phyloP scores from a whole-genome alignment of 2,797 vertebrate species.

The Pangasius macronema region DNA sequence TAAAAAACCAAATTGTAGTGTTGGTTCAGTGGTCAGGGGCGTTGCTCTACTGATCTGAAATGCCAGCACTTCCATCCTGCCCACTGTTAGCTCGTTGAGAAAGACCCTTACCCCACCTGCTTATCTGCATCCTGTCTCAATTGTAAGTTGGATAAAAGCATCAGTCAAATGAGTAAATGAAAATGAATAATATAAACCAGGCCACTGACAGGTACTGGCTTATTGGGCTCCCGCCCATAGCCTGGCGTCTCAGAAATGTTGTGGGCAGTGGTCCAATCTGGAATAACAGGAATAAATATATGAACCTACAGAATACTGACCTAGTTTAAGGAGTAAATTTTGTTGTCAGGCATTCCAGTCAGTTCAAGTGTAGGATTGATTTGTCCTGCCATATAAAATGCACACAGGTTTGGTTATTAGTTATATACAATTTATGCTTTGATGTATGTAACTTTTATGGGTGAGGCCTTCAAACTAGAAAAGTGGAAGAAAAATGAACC shows the following conservation, averaged over 20 bases:
- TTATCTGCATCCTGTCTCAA: not conserved
- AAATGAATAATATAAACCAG: not conserved
- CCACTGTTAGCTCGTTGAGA: not conserved
- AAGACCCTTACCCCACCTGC: not conserved
- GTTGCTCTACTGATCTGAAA: not conserved
- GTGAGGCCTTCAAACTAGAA: slow-evolving; percentile 8
- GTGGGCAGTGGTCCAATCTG: not conserved
- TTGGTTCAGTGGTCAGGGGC: not conserved
- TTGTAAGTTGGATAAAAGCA: not conserved
- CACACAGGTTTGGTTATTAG: not conserved
- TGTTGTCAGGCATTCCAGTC: not conserved
- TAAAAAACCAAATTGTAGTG: not conserved
- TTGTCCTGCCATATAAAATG: not conserved
- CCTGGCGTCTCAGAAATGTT: not conserved
- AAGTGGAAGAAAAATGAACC: not conserved
- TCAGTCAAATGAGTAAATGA: not conserved
- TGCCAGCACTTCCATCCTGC: not conserved
- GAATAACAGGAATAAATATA: not conserved
- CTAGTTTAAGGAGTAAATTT: not conserved
- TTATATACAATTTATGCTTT: not conserved
- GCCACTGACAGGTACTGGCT: not conserved
- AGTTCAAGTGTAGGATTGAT: not conserved
- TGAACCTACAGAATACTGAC: not conserved
- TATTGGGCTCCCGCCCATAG: not conserved
- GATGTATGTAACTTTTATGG: not conserved